Evolutionary conservation across 2,797 vertebrate species (phyloP).

Genomic region (Psittacula echo): DNA sequence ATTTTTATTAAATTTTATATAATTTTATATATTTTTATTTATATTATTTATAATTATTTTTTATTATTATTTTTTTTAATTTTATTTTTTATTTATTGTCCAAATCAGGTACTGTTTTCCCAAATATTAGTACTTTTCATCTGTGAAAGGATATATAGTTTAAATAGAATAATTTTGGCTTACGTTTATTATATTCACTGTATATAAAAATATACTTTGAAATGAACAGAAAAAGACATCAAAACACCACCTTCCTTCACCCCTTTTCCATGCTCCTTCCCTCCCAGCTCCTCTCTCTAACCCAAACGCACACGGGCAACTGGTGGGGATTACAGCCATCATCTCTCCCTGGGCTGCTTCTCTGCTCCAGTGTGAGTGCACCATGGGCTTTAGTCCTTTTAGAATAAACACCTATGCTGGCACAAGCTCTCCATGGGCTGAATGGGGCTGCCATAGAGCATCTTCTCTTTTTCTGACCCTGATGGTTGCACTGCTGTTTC

Average conservation of each 20-base stretch:
- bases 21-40: no score
- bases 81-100: no score
- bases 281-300: not conserved
- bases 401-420: not conserved
- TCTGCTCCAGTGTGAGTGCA: not conserved
- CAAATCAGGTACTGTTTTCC: not conserved
- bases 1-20: no score
- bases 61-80: no score
- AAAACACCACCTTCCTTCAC: not conserved
- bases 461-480: not conserved
- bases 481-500: not conserved
- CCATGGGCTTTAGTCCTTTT: not conserved
- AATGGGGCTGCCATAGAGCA: not conserved
- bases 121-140: not conserved
- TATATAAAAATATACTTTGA: not conserved
- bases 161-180: not conserved
- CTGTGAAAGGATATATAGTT: not conserved
- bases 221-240: not conserved
- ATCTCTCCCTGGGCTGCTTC: not conserved
- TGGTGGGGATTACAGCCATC: fast-evolving
- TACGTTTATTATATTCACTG: not conserved
- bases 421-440: fast-evolving
- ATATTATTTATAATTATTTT: no score
- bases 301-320: fast-evolving
- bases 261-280: not conserved